Evolutionary conservation across 1,140 invertebrate genomes (phyloP).

Genomic region (Pantala flavescens): DNA sequence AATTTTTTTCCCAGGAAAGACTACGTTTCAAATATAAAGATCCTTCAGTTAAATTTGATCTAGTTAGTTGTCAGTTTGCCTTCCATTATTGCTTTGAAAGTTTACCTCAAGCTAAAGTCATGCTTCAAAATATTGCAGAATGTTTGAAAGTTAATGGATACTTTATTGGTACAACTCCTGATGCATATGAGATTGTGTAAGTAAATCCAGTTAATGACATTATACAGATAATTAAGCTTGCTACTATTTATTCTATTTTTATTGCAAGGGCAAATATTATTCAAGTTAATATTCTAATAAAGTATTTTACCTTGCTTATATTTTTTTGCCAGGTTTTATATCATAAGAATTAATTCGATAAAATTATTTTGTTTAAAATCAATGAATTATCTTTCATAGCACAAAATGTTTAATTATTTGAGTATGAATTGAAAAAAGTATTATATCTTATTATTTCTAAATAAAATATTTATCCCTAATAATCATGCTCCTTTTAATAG

Average conservation of each 20-base stretch:
- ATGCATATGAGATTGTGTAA: constrained; percentile 84
- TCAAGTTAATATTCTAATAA: no score
- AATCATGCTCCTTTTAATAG: not conserved
- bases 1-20: constrained; percentile 39
- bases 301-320: no score
- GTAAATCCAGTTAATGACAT: constrained; percentile 26
- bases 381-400: no score
- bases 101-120: constrained; percentile 77
- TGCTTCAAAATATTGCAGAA: constrained; percentile 87
- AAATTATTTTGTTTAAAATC: no score
- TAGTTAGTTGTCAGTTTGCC: constrained; percentile 96
- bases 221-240: no score
- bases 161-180: constrained; percentile 93
- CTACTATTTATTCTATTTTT: constrained; percentile 15
- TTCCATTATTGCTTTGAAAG: constrained; percentile 96
- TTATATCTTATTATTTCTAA: no score
- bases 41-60: constrained; percentile 65
- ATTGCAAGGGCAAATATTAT: not conserved
- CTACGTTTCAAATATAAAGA: constrained; percentile 61
- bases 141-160: constrained; percentile 78
- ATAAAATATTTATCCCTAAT: no score
- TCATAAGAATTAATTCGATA: no score
- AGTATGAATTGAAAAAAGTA: no score
- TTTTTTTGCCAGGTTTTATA: no score
- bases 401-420: no score